These are phyloP conservation scores for Holothuria scabra DNA, from an alignment of 53 echinoderm and acorn worm genomes.

Conservation along the genomic window DNA sequence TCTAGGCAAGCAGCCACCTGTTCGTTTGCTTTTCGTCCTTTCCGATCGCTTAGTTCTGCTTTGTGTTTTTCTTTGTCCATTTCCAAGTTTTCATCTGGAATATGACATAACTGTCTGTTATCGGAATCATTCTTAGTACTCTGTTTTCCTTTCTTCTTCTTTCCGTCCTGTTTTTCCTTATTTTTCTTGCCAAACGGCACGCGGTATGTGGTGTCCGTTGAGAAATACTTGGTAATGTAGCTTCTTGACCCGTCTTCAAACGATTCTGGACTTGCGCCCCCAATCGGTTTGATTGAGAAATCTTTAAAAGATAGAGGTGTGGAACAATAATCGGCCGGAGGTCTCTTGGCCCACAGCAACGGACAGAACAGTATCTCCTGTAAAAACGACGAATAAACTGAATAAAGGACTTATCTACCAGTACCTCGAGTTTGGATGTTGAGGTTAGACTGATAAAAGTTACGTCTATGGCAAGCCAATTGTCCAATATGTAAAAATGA, in stretches of 20 bases:
- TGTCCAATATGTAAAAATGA: no score
- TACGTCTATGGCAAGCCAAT: no score
- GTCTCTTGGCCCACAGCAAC: neutral
- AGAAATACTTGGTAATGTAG: neutral
- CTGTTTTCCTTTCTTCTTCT: neutral
- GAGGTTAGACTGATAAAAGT: no score
- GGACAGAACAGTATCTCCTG: constrained; percentile 14
- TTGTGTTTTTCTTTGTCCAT: neutral
- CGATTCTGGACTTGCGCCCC: neutral
- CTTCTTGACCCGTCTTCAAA: constrained; percentile 9
- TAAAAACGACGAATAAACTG: neutral
- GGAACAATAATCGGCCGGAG: neutral
- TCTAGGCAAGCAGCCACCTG: constrained; percentile 1
- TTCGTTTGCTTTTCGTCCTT: constrained; percentile 15
- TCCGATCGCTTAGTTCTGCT: neutral
- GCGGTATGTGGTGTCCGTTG: neutral
- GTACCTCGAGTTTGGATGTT: no score
- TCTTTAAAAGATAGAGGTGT: constrained; percentile 2
- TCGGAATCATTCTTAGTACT: neutral
- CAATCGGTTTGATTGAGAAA: neutral
- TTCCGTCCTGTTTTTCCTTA: neutral
- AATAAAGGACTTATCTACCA: no score
- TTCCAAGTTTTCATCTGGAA: neutral
- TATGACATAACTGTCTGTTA: neutral
- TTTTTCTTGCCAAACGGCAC: neutral